Evolutionary conservation across 2,797 vertebrate species (phyloP).

Genomic region (Pogonophryne albipinna): DNA sequence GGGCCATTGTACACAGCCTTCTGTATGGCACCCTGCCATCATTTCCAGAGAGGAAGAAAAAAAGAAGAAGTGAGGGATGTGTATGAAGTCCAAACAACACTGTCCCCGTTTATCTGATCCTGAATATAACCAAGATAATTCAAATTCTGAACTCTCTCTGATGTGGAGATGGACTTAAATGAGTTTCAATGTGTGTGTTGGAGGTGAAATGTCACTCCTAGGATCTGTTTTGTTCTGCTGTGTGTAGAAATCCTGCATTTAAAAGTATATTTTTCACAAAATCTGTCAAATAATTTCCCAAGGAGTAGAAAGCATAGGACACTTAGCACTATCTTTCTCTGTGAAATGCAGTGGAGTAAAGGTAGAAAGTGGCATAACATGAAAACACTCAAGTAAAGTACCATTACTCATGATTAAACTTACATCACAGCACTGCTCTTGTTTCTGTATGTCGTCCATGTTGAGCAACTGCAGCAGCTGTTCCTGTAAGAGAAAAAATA

Average conservation of each 20-base stretch:
- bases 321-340: neutral
- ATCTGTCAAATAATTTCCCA: neutral
- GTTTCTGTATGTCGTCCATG: neutral
- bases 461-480: constrained; percentile 18
- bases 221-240: neutral
- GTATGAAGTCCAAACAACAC: constrained; percentile 68
- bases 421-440: neutral
- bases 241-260: neutral
- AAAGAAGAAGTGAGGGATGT: constrained; percentile 55
- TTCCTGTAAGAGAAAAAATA: neutral
- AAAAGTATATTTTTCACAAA: neutral
- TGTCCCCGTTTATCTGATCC: constrained; percentile 61
- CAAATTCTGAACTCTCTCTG: constrained; percentile 31
- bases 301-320: neutral
- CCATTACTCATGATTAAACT: neutral
- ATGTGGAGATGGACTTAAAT: constrained; percentile 28
- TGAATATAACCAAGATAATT: constrained; percentile 42
- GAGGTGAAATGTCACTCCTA: constrained; percentile 21
- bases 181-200: constrained; percentile 8
- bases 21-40: constrained; percentile 93
- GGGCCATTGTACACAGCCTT: constrained; percentile 97
- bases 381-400: neutral
- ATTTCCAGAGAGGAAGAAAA: constrained; percentile 67
- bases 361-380: neutral
- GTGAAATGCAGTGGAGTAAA: too few relatives aligned